A percentile compares a stretch with the other conserved stretches of the same genome.
Conservation (phyloP, 2,113 vertebrate species). For the cattle (Bos taurus) region ARS-UCD2.0 NC_037357.1:135744001-135744500, state of each 20-base stretch:
- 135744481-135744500: too few relatives aligned
- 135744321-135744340: fast-evolving
- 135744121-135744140: fast-evolving
- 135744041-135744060: background rate
- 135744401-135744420: background rate
- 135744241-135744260: background rate
- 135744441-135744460: too few relatives aligned
- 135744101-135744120: background rate
- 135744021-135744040: background rate
- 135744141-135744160: background rate
- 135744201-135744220: background rate
- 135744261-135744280: background rate
- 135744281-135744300: background rate
- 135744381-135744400: background rate
- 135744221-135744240: background rate
- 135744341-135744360: fast-evolving
- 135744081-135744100: background rate
- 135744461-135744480: too few relatives aligned
- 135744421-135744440: too few relatives aligned
- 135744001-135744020: background rate
- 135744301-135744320: background rate
- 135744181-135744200: background rate
- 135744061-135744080: too few relatives aligned
- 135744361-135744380: background rate
- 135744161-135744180: background rate